These are phyloP conservation scores for Mythimna ferrago DNA, from an alignment of 2,888 invertebrate genomes.

Conservation along the genomic window DNA sequence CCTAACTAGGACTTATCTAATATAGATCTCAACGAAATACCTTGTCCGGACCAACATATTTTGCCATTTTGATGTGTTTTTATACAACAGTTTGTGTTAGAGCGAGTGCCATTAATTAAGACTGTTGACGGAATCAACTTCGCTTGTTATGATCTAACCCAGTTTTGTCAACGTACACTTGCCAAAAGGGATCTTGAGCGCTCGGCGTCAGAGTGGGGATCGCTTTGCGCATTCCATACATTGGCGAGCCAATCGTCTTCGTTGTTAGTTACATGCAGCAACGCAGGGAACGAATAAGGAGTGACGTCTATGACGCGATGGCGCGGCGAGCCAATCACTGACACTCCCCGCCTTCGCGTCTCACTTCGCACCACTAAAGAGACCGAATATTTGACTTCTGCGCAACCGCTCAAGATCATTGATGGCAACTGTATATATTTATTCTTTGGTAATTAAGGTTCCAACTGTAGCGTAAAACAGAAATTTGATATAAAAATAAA, in stretches of 20 bases:
- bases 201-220: too few relatives aligned
- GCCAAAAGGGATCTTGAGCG: too few relatives aligned
- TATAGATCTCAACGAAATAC: conserved; percentile 59
- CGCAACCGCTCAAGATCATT: too few relatives aligned
- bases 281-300: too few relatives aligned
- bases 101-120: conserved; percentile 59
- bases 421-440: conserved; percentile 21
- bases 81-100: conserved; percentile 46
- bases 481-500: conserved; percentile 32
- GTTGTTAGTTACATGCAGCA: too few relatives aligned
- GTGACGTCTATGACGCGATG: too few relatives aligned
- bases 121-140: conserved; percentile 52
- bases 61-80: conserved; percentile 62
- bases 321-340: too few relatives aligned
- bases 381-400: too few relatives aligned
- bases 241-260: too few relatives aligned
- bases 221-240: too few relatives aligned
- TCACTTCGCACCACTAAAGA: too few relatives aligned
- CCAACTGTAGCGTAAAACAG: conserved; percentile 24
- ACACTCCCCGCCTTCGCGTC: too few relatives aligned
- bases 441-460: conserved; percentile 33
- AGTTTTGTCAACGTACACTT: conserved; percentile 36
- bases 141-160: conserved; percentile 53
- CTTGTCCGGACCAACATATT: conserved; percentile 39
- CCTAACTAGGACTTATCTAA: conserved; percentile 58